Base-by-base conservation (phyloP, 2,888 invertebrate genomes). In the Hedya salicella region DNA sequence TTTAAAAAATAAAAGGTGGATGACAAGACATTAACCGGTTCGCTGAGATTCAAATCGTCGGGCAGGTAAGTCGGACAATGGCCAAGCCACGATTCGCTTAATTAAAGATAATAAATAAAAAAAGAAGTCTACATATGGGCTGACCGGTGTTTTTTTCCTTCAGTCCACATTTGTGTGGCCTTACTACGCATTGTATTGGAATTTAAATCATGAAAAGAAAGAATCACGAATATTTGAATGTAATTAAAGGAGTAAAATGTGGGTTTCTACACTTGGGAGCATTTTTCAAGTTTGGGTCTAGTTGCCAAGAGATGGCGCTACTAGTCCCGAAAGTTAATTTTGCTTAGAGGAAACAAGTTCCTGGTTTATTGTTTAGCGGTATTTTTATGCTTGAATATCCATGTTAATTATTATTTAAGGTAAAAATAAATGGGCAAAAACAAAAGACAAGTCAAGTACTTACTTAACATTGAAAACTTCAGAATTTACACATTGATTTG, bases 61-160 rank as follows among this genome's bases (percentile, higher is more conserved):
- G 77, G 79, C 85, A 87, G 88, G 89, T 88, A 88, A 87, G 88
- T 86, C 79, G 85, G 86, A 88, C 88, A 89, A 89, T 88, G 86
- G 86, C 81, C 84, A 85, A 79, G 80, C 81, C 85, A 84, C 86
- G 86, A 87, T 86, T 85, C 86, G 79, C 81, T 88, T 89, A 89
- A 89, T 89, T 89, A 89, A 86, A 87, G 83, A 86, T 82, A 83
- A 80, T 78, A 82, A 87, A 83, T 82, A 86, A 86, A 87, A 36
- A 81, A 85, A 78, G 79, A 77, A 71, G 69, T 50, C 69, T 73
- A 74, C 49, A 49, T 16, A 40, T 16, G 44, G 30, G 56, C 62
- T 67, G 54, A 57, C 56, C 67, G 42, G 60, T 16, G 40, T 61
- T 66, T 53, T 52, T 62, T 48, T 54, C 56, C 40, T 54, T 48